Conservation (phyloP, 2,113 vertebrate species). For the Terrapene triunguis region DNA sequence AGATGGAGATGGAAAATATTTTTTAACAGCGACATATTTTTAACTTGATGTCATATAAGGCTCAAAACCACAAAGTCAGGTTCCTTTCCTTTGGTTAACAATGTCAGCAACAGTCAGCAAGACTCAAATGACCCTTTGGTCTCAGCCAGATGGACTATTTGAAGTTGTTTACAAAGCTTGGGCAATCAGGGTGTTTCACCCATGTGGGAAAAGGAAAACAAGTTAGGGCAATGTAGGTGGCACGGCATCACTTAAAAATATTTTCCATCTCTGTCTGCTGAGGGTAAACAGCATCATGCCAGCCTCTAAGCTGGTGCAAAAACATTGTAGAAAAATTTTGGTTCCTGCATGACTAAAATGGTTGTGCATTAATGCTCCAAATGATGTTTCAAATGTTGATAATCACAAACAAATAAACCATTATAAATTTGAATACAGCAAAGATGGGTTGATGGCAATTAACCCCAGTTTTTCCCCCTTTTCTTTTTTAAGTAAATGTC, state of each 20-base stretch:
- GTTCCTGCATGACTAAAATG: fast-evolving
- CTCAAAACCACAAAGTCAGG: neutral
- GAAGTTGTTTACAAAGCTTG: slow-evolving; percentile 2
- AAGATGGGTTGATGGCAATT: neutral
- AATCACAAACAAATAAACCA: fast-evolving
- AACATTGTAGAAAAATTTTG: neutral
- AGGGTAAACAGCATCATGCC: neutral
- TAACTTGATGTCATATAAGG: neutral
- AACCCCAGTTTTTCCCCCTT: neutral
- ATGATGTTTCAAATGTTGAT: neutral
- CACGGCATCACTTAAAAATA: neutral
- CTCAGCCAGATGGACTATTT: neutral
- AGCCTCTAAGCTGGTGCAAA: neutral
- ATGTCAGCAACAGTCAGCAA: neutral
- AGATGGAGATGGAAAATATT: neutral
- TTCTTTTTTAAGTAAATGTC: slow-evolving; percentile 28
- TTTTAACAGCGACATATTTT: neutral
- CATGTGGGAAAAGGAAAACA: slow-evolving; percentile 20
- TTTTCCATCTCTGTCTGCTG: fast-evolving
- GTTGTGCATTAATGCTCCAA: fast-evolving
- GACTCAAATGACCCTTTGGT: slow-evolving; percentile 25
- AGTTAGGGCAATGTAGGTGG: neutral
- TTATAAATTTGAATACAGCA: neutral
- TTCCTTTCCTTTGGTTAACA: neutral
- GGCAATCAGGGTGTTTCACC: neutral